These are phyloP conservation scores for Poliocrania exsul DNA, from an alignment of 2,797 vertebrate species.

Conservation along the genomic window DNA sequence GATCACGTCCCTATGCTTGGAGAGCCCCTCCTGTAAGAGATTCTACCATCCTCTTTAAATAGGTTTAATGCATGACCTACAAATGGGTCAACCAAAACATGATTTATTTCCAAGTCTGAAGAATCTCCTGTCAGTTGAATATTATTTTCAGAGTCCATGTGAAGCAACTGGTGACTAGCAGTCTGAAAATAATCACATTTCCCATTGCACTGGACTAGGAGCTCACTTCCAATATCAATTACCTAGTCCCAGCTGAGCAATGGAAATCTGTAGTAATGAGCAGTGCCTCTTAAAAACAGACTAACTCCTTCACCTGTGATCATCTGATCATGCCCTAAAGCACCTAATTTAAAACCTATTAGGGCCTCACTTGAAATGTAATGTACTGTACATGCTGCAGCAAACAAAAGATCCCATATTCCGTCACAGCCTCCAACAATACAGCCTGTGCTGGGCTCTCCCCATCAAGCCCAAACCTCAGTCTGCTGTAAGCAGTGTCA, in stretches of 20 bases:
- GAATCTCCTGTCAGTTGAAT: not conserved
- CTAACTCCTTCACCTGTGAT: constrained; percentile 3
- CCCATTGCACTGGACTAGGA: not conserved
- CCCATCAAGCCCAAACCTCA: not conserved
- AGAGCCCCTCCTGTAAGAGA: not conserved
- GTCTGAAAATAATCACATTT: not conserved
- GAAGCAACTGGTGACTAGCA: not conserved
- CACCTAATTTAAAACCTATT: not conserved
- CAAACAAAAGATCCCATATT: not conserved
- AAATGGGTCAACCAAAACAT: not conserved
- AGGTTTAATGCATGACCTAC: not conserved
- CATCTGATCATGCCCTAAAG: not conserved
- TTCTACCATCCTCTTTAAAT: not conserved
- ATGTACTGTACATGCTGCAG: not conserved
- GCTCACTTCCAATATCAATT: not conserved
- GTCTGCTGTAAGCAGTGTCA: not conserved
- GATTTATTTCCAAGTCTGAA: not conserved
- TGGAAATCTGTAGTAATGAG: not conserved
- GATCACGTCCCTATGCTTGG: not conserved
- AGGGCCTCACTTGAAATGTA: not conserved
- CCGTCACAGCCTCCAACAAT: not conserved
- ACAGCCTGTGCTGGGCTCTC: not conserved
- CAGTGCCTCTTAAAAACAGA: not conserved
- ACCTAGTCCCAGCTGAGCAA: not conserved
- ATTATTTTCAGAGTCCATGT: not conserved